Evolutionary conservation across 2,888 invertebrate species (phyloP), one percentile per base, ranked within the genome.

Genomic region (Subacronicta megacephala): DNA sequence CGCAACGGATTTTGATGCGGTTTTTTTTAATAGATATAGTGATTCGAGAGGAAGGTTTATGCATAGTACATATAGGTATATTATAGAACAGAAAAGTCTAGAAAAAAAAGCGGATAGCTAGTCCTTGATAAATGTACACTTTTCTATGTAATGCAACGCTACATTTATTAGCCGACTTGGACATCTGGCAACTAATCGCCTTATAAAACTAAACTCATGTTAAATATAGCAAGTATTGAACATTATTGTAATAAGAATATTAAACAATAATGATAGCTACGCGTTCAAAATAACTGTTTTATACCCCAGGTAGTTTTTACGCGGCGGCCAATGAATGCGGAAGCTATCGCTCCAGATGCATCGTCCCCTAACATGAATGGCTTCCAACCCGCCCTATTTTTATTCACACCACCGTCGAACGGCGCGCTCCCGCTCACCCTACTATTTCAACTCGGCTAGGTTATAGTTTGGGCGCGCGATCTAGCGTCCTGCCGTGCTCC

Each of bases 401-500:
- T 80, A 75, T 82, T 69, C 77, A 75, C 84, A 83, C 82, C 82
- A 80, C 77, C 75, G 83, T 81, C 80, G 72, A 69, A 69, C 69
- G 70, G 61, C 62, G 59, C 62, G 73, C 78, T 79, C 82, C 83
- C 78, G 80, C 68, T 77, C 81, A 85, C 90, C 91, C 90, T 85
- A 84, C 88, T 87, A 88, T 84, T 87, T 78, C 75, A 89, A 88
- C 68, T 89, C 77, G 81, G 89, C 88, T 90, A 90, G 90, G 88
- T 90, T 92, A 92, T 91, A 92, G 89, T 90, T 90, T 87, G 81
- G 85, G 85, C 87, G 88, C 86, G 82, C 88, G 83, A 83, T 83
- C 82, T 84, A 82, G 86, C 87, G 86, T 85, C 87, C 87, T 79
- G 86, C 73, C 75, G 76, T 72, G 72, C 78, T 83, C 84, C 84